Conservation (phyloP, 2,797 vertebrate species). For the Acomys russatus region DNA sequence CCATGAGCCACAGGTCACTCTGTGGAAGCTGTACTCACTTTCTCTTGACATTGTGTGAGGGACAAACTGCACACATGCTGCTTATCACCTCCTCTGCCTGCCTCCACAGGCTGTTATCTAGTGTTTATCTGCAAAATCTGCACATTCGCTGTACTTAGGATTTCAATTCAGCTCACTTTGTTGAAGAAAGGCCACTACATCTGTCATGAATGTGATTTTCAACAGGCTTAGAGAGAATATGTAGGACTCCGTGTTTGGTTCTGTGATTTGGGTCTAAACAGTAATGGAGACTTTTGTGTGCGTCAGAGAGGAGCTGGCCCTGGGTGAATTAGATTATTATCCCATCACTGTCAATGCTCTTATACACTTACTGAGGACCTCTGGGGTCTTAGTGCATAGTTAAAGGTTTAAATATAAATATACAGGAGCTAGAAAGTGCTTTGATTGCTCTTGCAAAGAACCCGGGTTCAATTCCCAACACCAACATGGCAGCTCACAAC, state of each 20-base stretch:
- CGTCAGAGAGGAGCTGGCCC: conserved; percentile 85
- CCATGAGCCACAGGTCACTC: background rate
- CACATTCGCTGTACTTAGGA: conserved; percentile 45
- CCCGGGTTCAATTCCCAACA: no score
- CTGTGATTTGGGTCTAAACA: conserved; percentile 75
- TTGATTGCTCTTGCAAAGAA: no score
- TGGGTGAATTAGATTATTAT: conserved; percentile 80
- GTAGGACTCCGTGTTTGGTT: conserved; percentile 60
- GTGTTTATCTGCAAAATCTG: conserved; percentile 71
- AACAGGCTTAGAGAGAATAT: conserved; percentile 58
- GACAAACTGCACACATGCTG: conserved; percentile 59
- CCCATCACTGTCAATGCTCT: conserved; percentile 78
- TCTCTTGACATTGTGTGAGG: conserved; percentile 27
- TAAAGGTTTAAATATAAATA: no score
- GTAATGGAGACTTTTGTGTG: conserved; percentile 79
- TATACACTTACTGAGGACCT: conserved; percentile 6
- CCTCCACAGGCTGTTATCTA: background rate
- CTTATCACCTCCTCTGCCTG: conserved; percentile 24
- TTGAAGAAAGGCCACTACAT: conserved; percentile 29
- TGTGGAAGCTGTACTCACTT: background rate
- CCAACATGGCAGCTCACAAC: no score
- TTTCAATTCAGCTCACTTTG: conserved; percentile 60
- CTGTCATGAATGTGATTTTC: conserved; percentile 4
- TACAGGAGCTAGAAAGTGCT: no score
- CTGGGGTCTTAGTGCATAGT: conserved; percentile 39